phyloP scores from a whole-genome alignment of 2,797 vertebrate species.

The Amblyopsis hoosieri region DNA sequence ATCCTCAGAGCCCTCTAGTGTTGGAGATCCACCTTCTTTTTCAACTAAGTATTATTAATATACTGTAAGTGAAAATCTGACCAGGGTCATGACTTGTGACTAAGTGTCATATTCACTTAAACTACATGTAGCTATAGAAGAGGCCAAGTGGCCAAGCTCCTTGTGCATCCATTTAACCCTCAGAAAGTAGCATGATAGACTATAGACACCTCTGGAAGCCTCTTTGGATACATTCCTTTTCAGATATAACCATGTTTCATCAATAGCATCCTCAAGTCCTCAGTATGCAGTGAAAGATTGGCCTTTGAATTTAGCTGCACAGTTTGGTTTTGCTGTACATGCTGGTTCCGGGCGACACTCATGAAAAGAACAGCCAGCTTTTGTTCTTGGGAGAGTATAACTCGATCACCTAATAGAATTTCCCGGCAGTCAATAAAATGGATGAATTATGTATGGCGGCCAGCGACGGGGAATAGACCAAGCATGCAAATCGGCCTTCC shows the following conservation, averaged over 20 bases:
- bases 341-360: constrained; percentile 42
- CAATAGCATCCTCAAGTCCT: constrained; percentile 23
- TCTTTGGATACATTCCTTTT: constrained; percentile 19
- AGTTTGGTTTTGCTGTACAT: constrained; percentile 12
- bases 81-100: constrained; percentile 6
- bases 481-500: constrained; percentile 72
- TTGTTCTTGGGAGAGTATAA: constrained; percentile 64
- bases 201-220: constrained; percentile 16
- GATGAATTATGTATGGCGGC: constrained; percentile 75
- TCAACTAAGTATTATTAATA: neutral
- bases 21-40: neutral
- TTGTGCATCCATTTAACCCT: neutral
- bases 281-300: neutral
- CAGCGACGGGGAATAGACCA: constrained; percentile 62
- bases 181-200: constrained; percentile 26
- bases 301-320: constrained; percentile 13
- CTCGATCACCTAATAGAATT: constrained; percentile 73
- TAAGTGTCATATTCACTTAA: constrained; percentile 24
- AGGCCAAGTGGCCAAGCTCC: constrained; percentile 26
- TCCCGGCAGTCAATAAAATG: constrained; percentile 69
- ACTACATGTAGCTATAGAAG: constrained; percentile 19
- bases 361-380: constrained; percentile 66
- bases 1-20: constrained; percentile 11
- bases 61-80: constrained; percentile 13
- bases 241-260: constrained; percentile 20